Evolutionary conservation across 2,888 invertebrate genomes (phyloP).

Genomic region (Barypeithes pellucidus): DNA sequence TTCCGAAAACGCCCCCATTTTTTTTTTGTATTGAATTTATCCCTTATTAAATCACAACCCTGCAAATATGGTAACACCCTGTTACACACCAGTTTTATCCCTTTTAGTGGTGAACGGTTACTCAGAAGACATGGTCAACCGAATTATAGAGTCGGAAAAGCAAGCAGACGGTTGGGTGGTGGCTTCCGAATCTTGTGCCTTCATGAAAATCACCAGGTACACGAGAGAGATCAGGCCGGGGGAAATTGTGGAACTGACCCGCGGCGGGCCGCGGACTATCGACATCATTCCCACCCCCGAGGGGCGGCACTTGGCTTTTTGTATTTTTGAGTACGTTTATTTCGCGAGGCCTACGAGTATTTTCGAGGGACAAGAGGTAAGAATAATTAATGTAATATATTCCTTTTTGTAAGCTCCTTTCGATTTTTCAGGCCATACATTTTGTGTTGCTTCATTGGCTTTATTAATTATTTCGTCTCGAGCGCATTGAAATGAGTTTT

Average conservation of each 20-base stretch:
- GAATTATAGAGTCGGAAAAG: constrained; percentile 34
- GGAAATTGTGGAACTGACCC: constrained; percentile 94
- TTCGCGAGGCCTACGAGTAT: constrained; percentile 97
- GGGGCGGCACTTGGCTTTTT: constrained; percentile 89
- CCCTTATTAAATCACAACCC: no score
- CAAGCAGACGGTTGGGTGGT: constrained; percentile 91
- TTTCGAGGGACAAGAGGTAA: constrained; percentile 96
- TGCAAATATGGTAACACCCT: background rate
- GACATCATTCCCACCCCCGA: constrained; percentile 88
- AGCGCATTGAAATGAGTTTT: no score
- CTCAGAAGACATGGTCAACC: constrained; percentile 32
- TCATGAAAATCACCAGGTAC: constrained; percentile 88
- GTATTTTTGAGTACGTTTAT: constrained; percentile 99
- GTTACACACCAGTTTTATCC: background rate
- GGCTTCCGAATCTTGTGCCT: constrained; percentile 97
- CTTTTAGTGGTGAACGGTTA: constrained; percentile 42
- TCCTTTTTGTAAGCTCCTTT: no score
- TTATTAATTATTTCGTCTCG: no score
- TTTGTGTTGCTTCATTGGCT: no score
- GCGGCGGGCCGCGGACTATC: constrained; percentile 87
- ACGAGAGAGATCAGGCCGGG: constrained; percentile 93
- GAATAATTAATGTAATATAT: no score
- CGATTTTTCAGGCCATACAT: no score
- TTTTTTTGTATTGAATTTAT: no score
- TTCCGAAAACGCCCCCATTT: no score